Percentiles rank a stretch among this genome's conserved stretches.
These are phyloP conservation scores for Pomatostomus ruficeps DNA, from an alignment of 2,113 vertebrate species.

Conservation along the genomic window DNA sequence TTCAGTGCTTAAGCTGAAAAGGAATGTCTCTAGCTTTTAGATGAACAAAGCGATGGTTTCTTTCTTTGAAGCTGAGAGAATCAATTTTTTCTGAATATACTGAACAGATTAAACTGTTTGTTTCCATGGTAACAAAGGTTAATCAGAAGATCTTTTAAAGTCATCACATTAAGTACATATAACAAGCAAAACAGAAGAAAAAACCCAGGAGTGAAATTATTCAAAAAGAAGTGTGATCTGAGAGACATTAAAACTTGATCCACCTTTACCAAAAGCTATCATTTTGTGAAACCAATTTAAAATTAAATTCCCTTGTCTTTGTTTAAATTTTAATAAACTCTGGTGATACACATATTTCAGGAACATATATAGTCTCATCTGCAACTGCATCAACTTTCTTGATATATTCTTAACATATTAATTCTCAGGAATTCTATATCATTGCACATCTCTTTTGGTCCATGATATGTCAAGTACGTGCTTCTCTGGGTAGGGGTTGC, in stretches of 20 bases:
- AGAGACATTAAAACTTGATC: not conserved
- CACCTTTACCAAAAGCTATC: not conserved
- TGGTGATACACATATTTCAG: not conserved
- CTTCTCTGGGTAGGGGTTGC: not conserved
- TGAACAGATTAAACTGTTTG: conserved; percentile 14
- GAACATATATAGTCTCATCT: not conserved
- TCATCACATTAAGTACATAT: not conserved
- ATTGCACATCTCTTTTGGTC: not conserved
- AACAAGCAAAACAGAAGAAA: conserved; percentile 13
- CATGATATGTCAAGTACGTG: not conserved
- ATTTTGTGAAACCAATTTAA: not conserved
- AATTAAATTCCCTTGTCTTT: not conserved
- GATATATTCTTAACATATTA: not conserved
- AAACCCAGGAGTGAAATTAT: not conserved
- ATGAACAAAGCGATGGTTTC: not conserved
- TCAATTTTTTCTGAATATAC: not conserved
- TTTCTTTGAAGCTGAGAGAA: not conserved
- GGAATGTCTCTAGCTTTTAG: not conserved
- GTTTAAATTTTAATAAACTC: not conserved
- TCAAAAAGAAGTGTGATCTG: not conserved
- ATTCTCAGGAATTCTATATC: not conserved
- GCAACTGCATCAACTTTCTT: not conserved
- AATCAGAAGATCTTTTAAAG: conserved; percentile 20
- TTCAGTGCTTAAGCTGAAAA: not conserved
- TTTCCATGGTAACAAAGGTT: conserved; percentile 23